Conservation (phyloP, 2,888 invertebrate species). For the Diploptera punctata region DNA sequence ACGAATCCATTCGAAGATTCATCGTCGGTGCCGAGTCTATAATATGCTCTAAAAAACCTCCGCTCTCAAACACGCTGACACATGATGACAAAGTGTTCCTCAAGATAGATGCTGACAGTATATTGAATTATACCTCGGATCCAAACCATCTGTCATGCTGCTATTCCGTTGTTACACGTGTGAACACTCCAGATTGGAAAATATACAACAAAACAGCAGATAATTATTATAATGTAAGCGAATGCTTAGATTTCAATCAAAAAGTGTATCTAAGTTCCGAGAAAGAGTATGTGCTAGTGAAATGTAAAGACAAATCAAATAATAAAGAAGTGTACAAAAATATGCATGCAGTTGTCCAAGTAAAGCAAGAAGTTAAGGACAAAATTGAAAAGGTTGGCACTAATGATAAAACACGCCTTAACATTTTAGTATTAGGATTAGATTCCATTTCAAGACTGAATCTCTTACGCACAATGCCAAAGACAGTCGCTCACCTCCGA, state of each 20-base stretch:
- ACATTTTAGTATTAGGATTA: conserved; percentile 54
- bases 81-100: neutral
- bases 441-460: conserved; percentile 56
- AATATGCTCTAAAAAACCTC: conserved; percentile 12
- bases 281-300: conserved; percentile 23
- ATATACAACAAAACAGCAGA: neutral
- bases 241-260: conserved; percentile 1
- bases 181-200: neutral
- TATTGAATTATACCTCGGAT: neutral
- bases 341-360: conserved; percentile 44
- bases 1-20: conserved; percentile 30
- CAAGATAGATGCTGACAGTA: neutral
- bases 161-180: conserved; percentile 11
- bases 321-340: conserved; percentile 39
- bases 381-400: neutral
- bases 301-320: neutral
- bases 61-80: neutral
- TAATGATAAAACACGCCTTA: conserved; percentile 43
- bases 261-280: neutral
- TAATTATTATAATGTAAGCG: neutral
- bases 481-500: conserved; percentile 52
- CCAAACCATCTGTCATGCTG: conserved; percentile 19
- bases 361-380: conserved; percentile 22
- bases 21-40: conserved; percentile 12
- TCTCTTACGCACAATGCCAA: conserved; percentile 53